phyloP scores from a whole-genome alignment of 2,888 invertebrate genomes.

The Parnassius apollo region DNA sequence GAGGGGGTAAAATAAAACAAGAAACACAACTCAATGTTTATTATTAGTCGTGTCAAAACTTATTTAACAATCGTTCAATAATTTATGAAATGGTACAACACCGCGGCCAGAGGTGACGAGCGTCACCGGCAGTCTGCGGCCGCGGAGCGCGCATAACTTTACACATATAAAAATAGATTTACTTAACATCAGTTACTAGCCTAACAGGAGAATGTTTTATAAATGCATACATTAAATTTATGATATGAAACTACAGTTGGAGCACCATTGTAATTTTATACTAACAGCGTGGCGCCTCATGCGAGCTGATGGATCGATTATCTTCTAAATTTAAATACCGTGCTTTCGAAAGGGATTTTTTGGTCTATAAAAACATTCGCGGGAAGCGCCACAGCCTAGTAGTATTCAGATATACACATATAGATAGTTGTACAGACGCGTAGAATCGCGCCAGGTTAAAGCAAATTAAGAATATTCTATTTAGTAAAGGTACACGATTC shows the following conservation, averaged over 20 bases:
- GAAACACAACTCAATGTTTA: too few relatives aligned
- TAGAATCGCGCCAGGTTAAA: slow-evolving; percentile 12
- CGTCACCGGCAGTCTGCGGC: slow-evolving; percentile 27
- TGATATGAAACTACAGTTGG: slow-evolving; percentile 77
- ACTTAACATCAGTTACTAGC: slow-evolving; percentile 53
- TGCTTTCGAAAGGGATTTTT: too few relatives aligned
- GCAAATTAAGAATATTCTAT: slow-evolving; percentile 10
- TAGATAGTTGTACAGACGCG: slow-evolving; percentile 8
- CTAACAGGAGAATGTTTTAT: slow-evolving; percentile 65
- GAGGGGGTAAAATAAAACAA: too few relatives aligned
- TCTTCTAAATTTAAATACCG: too few relatives aligned
- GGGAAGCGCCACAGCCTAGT: not conserved
- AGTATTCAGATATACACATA: not conserved
- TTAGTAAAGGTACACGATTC: slow-evolving; percentile 4
- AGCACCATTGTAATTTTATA: slow-evolving; percentile 65
- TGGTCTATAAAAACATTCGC: too few relatives aligned
- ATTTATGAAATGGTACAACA: slow-evolving; percentile 41
- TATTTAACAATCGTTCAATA: slow-evolving; percentile 49
- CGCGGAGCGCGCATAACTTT: slow-evolving; percentile 27
- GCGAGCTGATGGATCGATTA: not conserved
- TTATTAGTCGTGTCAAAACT: too few relatives aligned
- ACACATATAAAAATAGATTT: slow-evolving; percentile 74
- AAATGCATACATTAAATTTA: slow-evolving; percentile 71
- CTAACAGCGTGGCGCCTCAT: slow-evolving; percentile 25
- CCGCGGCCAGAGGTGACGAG: not conserved